These are phyloP conservation scores for Drosophila rellima DNA, from an alignment of 2,888 invertebrate species.

Conservation along the genomic window DNA sequence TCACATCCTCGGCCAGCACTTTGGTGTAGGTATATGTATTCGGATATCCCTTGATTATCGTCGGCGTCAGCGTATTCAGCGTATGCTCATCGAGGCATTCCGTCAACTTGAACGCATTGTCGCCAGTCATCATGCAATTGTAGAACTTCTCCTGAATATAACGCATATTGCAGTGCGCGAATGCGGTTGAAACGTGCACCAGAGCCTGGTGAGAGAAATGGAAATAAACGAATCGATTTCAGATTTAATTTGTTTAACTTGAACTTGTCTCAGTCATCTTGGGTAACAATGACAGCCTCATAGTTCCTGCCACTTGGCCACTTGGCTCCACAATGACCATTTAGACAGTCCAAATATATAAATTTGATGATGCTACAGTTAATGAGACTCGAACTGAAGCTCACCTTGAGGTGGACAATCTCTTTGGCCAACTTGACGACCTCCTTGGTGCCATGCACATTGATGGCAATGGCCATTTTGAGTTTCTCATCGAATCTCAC, in stretches of 20 bases:
- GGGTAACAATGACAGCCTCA: too few species aligned
- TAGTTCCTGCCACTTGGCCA: background rate
- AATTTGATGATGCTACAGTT: too few species aligned
- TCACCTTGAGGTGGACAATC: constrained; percentile 89
- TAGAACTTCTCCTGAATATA: constrained; percentile 86
- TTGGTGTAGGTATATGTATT: constrained; percentile 92
- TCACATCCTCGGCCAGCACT: constrained; percentile 89
- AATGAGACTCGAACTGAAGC: too few species aligned
- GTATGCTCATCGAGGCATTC: constrained; percentile 85
- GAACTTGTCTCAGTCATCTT: too few species aligned
- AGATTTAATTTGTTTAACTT: background rate
- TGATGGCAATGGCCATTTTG: constrained; percentile 90
- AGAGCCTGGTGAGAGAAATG: constrained; percentile 81
- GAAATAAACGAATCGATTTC: background rate
- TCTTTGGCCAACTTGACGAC: constrained; percentile 89
- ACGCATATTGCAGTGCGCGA: constrained; percentile 88
- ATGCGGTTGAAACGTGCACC: constrained; percentile 90
- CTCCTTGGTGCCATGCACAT: constrained; percentile 89
- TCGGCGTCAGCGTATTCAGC: constrained; percentile 83
- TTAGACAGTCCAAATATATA: too few species aligned
- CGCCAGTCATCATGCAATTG: constrained; percentile 81
- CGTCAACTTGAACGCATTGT: constrained; percentile 84
- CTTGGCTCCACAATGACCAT: background rate
- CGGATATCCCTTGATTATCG: constrained; percentile 86
- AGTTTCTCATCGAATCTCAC: constrained; percentile 92